Evolutionary conservation across 1,140 invertebrate species (phyloP).

Genomic region (Chrysoperla carnea): DNA sequence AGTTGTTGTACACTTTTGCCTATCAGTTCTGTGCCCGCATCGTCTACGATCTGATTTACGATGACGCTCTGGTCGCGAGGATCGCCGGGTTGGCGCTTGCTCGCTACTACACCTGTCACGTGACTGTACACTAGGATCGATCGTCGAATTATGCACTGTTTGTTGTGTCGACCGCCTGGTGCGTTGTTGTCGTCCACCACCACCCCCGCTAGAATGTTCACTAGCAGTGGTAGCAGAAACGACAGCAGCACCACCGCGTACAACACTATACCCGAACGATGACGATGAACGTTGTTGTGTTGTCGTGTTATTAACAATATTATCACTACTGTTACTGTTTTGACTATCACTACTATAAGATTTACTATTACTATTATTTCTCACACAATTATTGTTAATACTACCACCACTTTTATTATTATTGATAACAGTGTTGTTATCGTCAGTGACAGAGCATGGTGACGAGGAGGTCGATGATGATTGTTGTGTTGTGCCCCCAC

Average conservation of each 20-base stretch:
- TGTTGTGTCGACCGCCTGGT: slow-evolving; percentile 3
- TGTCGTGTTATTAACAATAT: background rate
- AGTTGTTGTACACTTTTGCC: slow-evolving; percentile 2
- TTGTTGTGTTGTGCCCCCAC: slow-evolving; percentile 8
- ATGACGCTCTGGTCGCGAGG: slow-evolving; percentile 16
- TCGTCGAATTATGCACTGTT: slow-evolving; percentile 15
- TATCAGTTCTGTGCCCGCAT: slow-evolving; percentile 7
- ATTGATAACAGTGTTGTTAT: background rate
- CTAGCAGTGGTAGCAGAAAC: slow-evolving; percentile 12
- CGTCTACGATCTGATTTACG: slow-evolving; percentile 21
- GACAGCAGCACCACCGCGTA: slow-evolving; percentile 29
- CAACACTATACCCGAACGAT: slow-evolving; percentile 15
- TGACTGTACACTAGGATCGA: slow-evolving; percentile 18
- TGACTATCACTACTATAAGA: background rate
- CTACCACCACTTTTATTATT: slow-evolving; percentile 3
- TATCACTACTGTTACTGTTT: background rate
- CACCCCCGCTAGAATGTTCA: slow-evolving; percentile 21
- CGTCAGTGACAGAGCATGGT: background rate
- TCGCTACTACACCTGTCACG: slow-evolving; percentile 18
- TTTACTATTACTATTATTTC: background rate
- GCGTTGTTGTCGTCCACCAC: slow-evolving; percentile 10
- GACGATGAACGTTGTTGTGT: background rate
- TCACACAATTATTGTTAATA: background rate
- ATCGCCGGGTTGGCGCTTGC: slow-evolving; percentile 14
- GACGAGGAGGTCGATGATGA: slow-evolving; percentile 1